Percentiles rank a stretch among this genome's conserved stretches.
phyloP scores from a whole-genome alignment of 23 tunicate species.

The Trididemnum nubilum region DNA sequence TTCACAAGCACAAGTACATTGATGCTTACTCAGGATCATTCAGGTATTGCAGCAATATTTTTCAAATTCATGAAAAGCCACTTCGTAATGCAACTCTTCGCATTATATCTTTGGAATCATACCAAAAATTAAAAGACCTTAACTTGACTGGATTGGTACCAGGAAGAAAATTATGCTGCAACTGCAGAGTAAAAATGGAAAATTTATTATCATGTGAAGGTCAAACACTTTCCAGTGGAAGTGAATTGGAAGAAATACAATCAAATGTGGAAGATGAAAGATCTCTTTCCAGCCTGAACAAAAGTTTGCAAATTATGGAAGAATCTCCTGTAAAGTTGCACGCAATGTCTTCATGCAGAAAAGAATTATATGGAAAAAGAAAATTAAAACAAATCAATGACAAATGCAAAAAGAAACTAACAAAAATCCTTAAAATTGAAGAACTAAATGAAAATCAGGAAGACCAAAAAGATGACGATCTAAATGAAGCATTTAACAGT shows the following conservation, averaged over 20 bases:
- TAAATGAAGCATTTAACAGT: neutral
- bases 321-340: neutral
- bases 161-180: constrained; percentile 6
- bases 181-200: constrained; percentile 7
- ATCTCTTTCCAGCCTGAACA: neutral
- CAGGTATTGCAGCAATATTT: neutral
- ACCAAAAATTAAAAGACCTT: neutral
- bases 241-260: constrained; percentile 9
- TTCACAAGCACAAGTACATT: neutral
- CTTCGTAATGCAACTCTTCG: neutral
- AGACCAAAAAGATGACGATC: neutral
- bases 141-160: neutral
- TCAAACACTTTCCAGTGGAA: neutral
- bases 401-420: neutral
- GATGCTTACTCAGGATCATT: neutral
- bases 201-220: neutral
- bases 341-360: neutral
- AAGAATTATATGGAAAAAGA: neutral
- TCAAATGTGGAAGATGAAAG: neutral
- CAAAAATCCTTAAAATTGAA: neutral
- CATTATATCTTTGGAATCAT: neutral
- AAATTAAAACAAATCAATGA: neutral
- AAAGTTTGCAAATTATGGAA: constrained; percentile 6
- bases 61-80: neutral
- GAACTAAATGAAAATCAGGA: neutral